Base-by-base conservation (phyloP, 2,888 invertebrate genomes). In the Alsophila aescularia region DNA sequence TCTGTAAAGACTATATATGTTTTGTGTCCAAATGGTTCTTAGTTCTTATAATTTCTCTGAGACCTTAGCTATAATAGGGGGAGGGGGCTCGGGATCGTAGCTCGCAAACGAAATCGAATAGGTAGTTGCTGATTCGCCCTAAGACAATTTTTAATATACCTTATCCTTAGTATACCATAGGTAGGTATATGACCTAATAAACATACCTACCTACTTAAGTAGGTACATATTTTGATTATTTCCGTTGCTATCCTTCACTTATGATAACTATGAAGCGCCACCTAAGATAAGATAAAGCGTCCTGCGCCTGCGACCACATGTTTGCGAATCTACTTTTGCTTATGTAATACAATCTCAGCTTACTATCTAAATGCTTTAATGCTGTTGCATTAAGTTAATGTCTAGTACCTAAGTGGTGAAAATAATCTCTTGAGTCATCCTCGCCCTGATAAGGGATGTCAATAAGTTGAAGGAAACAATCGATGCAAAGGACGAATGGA, bases 401-500 rank as follows among this genome's bases (percentile, higher is more conserved):
- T 24, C n/a, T 16, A 39, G 31, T 48, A 21, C 18, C 9, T 18
- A 31, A n/a, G 10, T 15, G 14, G 35, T 18, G 18, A 29, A 41
- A 16, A 35, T 41, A 16, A 35, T 4, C 14, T 13, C 21, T 51
- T 60, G 32, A 44, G 31, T 49, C 27, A 37, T 27, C 37, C 39
- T 44, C 27, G 34, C 41, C 43, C 36, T 52, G 27, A 8, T 29
- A 29, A n/a, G 8, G 13, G 12, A 37, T 50, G 52, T 61, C 50
- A 56, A 41, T 21, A 55, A 52, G 47, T 34, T 18, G 31, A 42
- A 40, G 40, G 40, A 8, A 36, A 48, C 13, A 36, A 34, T 15
- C 4, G 34, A 29, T n/a, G 29, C 10, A n/a, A 29, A 29, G 29
- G 10, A 29, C 10, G 10, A 21, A 40, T 10, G 16, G 14, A 18